Evolutionary conservation across 2,888 invertebrate species (phyloP), one percentile per base, ranked within the genome.

Genomic region (Dynastes grantii): DNA sequence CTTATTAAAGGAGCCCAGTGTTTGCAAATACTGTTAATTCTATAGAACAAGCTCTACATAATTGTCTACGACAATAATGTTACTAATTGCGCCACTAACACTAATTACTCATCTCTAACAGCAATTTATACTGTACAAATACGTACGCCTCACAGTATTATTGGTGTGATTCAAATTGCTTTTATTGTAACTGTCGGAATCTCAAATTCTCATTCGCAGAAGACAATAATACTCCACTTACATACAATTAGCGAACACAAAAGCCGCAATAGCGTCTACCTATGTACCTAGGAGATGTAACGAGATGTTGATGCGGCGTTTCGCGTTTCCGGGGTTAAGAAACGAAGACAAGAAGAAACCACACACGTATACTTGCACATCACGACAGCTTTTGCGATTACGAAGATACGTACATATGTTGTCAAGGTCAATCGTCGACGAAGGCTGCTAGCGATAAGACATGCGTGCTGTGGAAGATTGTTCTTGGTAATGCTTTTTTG

Each of bases 291-390:
- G 55, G 61, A 49, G 37, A 13, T 29, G 29, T 45, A 78, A 71
- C 76, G 76, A 76, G 76, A 70, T 70, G 76, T 45, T 71, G 76
- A 76, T 73, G 79, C 71, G 64, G 79, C 65, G 65, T 79, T 76
- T 80, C 55, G 51, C 67, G 77, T 79, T 82, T 82, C 81, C 82
- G 81, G 82, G 82, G 82, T 81, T 81, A 81, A 82, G 79, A 81
- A 73, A 81, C 81, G 79, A 77, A 71, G 70, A 82, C 79, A 76
- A 81, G 81, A 82, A 81, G 77, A 79, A 51, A 78, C 70, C 76
- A 71, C 73, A 64, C 70, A 71, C 70, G 70, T 32, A 32, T 32
- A 32, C 45, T 37, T 32, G 32, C 53, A 53, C 53, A 53, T 53
- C 53, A 53, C 63, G 76, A 32, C 29, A 40, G 68, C 68, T 55